Evolutionary conservation across 30 jellyfish, hydroid and myxozoan genomes (phyloP).

Genomic region (Haliclystus octoradiatus): DNA sequence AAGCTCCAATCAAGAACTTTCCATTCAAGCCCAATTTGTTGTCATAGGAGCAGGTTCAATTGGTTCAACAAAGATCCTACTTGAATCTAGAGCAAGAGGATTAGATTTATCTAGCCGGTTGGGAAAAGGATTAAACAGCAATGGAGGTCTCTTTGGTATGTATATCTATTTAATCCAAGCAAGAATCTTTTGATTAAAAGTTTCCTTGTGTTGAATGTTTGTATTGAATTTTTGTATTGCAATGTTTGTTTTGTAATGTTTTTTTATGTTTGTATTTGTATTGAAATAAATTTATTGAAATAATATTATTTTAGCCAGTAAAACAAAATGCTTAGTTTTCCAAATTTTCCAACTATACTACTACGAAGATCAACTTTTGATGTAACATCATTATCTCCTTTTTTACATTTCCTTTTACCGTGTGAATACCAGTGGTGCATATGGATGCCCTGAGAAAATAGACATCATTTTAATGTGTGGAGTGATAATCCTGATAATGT

Average conservation of each 20-base stretch:
- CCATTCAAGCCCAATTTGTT: constrained; percentile 67
- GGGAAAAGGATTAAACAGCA: constrained; percentile 69
- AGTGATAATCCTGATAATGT: too few relatives aligned
- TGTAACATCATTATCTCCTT: background rate
- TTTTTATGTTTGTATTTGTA: background rate
- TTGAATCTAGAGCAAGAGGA: constrained; percentile 63
- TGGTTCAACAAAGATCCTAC: constrained; percentile 79
- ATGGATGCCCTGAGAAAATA: too few relatives aligned
- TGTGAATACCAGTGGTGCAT: too few relatives aligned
- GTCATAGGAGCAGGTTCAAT: constrained; percentile 86
- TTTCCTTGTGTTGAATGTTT: too few relatives aligned
- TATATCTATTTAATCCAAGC: background rate
- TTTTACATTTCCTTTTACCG: background rate
- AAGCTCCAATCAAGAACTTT: constrained; percentile 35
- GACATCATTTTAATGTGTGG: too few relatives aligned
- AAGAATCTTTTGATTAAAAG: too few relatives aligned
- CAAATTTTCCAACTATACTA: background rate
- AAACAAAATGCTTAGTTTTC: background rate
- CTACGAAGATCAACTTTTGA: too few relatives aligned
- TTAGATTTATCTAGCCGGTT: constrained; percentile 84
- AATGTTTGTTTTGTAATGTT: background rate
- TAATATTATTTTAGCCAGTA: background rate
- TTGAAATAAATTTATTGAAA: too few relatives aligned
- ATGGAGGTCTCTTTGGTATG: constrained; percentile 92
- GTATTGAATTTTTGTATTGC: background rate